These are phyloP conservation scores for Penaeus vannamei DNA, from an alignment of 1,140 invertebrate species.

Conservation along the genomic window DNA sequence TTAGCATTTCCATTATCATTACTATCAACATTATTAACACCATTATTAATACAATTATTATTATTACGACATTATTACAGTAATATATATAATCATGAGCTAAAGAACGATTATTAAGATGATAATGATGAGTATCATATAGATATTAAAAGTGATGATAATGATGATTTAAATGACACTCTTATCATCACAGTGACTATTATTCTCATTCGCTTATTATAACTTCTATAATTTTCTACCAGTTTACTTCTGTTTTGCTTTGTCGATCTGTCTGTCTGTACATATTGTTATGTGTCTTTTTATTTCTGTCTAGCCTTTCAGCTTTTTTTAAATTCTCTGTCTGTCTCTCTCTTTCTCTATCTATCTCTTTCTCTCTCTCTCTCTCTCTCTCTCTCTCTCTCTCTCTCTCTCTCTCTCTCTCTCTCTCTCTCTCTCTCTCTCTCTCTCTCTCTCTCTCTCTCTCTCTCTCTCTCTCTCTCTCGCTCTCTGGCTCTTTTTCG, in stretches of 20 bases:
- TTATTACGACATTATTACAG: background rate
- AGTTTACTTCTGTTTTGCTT: background rate
- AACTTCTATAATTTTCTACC: background rate
- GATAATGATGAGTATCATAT: background rate
- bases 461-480: too few species aligned
- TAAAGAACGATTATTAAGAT: background rate
- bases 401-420: background rate
- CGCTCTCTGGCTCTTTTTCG: too few species aligned
- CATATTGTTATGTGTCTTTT: background rate
- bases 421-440: background rate
- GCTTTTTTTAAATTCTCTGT: background rate
- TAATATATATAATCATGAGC: background rate
- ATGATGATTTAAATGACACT: background rate
- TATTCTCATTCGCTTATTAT: background rate
- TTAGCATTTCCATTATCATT: too few species aligned
- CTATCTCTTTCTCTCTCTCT: background rate
- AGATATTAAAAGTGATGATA: too few species aligned
- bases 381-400: background rate
- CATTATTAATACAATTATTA: background rate
- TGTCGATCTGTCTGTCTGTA: background rate
- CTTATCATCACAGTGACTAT: background rate
- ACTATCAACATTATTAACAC: background rate
- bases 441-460: slow-evolving; percentile 17
- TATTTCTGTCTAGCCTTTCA: background rate
- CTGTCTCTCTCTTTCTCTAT: background rate